These are phyloP conservation scores for Oncorhynchus gorbuscha DNA, from an alignment of 2,113 vertebrate genomes.

Conservation along the genomic window DNA sequence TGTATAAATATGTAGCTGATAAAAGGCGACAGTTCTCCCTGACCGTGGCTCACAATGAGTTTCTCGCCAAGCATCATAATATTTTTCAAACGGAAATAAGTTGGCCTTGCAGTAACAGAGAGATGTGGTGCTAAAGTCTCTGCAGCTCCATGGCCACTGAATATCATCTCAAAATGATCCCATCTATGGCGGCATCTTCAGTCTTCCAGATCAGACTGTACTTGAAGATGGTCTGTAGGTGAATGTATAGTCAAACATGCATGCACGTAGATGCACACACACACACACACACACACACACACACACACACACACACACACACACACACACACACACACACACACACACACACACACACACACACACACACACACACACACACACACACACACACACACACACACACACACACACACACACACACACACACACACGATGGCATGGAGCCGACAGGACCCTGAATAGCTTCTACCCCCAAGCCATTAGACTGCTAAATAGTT, in stretches of 20 bases:
- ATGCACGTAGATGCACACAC: background rate
- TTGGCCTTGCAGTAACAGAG: background rate
- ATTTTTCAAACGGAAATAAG: background rate
- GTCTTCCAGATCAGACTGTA: background rate
- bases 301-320: background rate
- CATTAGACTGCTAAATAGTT: no score
- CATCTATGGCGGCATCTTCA: background rate
- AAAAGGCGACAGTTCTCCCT: background rate
- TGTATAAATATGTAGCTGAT: constrained; percentile 4
- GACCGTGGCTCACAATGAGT: background rate
- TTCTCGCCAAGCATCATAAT: background rate
- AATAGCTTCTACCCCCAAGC: no score
- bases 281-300: background rate
- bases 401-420: constrained; percentile 2
- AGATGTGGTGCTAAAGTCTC: background rate
- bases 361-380: background rate
- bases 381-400: background rate
- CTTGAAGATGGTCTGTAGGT: background rate
- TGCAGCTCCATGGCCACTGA: background rate
- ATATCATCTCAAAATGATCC: background rate
- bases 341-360: background rate
- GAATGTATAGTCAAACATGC: background rate
- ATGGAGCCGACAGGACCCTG: no score
- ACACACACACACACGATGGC: background rate
- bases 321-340: background rate